Conservation (phyloP, 2,888 invertebrate species). For the Malacosoma neustria region DNA sequence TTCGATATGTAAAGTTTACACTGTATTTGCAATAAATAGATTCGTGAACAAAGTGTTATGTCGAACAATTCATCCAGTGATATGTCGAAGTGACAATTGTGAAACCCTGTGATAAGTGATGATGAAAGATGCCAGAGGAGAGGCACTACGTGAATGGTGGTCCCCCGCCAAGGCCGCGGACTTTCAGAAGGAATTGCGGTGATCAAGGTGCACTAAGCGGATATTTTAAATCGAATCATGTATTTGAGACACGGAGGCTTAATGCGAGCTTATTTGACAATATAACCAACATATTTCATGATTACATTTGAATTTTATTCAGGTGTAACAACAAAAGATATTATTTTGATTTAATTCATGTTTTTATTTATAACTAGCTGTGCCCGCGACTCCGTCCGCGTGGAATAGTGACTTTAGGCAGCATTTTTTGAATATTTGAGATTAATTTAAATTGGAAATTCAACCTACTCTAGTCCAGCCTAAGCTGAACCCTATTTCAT, state of each 20-base stretch:
- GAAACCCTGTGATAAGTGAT: constrained; percentile 40
- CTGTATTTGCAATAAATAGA: neutral
- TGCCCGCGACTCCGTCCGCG: too few relatives aligned
- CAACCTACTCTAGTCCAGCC: too few relatives aligned
- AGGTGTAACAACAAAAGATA: too few relatives aligned
- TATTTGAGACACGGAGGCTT: constrained; percentile 4
- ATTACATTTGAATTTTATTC: too few relatives aligned
- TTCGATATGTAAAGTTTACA: too few relatives aligned
- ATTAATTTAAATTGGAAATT: too few relatives aligned
- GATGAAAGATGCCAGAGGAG: constrained; percentile 67
- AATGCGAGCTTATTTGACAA: too few relatives aligned
- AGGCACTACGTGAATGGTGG: constrained; percentile 58
- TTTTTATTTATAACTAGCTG: too few relatives aligned
- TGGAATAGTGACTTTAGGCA: too few relatives aligned
- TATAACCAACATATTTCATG: too few relatives aligned
- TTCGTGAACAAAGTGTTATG: neutral
- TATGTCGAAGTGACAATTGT: constrained; percentile 13
- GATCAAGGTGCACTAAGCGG: constrained; percentile 67
- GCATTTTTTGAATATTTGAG: too few relatives aligned
- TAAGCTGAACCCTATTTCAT: too few relatives aligned
- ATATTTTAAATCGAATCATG: constrained; percentile 15
- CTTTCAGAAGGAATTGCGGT: constrained; percentile 73
- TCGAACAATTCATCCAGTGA: constrained; percentile 19
- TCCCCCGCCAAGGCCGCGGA: constrained; percentile 59
- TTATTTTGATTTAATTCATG: constrained; percentile 7